Conservation (phyloP, 2,888 invertebrate genomes). For the Mallateleia sp. region DNA sequence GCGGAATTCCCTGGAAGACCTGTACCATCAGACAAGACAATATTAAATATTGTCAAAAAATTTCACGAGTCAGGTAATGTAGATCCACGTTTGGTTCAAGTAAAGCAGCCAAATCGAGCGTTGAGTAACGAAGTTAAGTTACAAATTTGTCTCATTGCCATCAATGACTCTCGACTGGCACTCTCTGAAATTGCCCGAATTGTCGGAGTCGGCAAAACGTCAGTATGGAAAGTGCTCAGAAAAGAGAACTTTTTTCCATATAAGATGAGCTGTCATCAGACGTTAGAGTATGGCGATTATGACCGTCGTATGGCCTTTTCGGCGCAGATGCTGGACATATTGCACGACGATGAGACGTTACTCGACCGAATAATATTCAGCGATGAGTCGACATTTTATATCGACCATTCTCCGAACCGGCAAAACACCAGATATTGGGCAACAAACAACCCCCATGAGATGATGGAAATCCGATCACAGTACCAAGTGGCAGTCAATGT, state of each 20-base stretch:
- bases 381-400: conserved; percentile 35
- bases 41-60: not conserved
- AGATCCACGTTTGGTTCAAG: not conserved
- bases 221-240: conserved; percentile 16
- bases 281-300: conserved; percentile 8
- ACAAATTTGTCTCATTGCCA: not conserved
- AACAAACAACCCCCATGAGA: conserved; percentile 8
- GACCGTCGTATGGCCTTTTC: conserved; percentile 16
- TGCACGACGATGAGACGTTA: not conserved
- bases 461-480: conserved; percentile 23
- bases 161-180: not conserved
- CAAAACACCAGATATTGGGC: conserved; percentile 22
- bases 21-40: not conserved
- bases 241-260: conserved; percentile 22
- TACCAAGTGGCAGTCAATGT: conserved; percentile 18
- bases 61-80: not conserved
- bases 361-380: conserved; percentile 9
- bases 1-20: too few relatives aligned
- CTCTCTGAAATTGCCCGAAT: not conserved
- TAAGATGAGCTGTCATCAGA: conserved; percentile 20
- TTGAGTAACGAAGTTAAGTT: conserved; percentile 9
- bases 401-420: conserved; percentile 26
- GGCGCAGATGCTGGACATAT: not conserved
- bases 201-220: not conserved
- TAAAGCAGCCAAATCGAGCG: conserved; percentile 1